phyloP scores from a whole-genome alignment of 2,888 invertebrate genomes.

The Pammene aurita region DNA sequence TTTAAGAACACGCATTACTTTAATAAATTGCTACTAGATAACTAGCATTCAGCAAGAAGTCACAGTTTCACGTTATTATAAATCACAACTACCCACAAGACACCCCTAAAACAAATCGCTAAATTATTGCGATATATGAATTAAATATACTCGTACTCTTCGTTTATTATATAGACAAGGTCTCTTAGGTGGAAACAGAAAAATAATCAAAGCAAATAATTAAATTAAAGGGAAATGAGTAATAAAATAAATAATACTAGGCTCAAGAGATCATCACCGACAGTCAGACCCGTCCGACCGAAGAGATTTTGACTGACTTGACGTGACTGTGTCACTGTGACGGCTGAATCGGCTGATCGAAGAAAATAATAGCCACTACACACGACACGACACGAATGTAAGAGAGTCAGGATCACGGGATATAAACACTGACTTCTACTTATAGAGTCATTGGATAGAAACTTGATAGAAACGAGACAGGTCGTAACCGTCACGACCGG shows the following conservation, averaged over 20 bases:
- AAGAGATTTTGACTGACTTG: too few species aligned
- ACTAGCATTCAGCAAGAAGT: conserved; percentile 12
- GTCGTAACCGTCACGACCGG: not conserved
- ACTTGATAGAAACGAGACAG: not conserved
- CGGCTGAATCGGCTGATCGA: not conserved
- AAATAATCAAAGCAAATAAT: conserved; percentile 5
- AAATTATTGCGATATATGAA: conserved; percentile 18
- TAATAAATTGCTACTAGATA: conserved; percentile 11
- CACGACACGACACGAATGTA: conserved; percentile 11
- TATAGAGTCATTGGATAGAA: too few species aligned
- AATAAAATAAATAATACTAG: conserved; percentile 21
- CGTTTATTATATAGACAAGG: conserved; percentile 2
- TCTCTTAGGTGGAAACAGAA: not conserved
- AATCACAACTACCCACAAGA: conserved; percentile 37
- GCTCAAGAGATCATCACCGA: conserved; percentile 12
- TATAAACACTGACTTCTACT: too few species aligned
- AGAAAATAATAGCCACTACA: conserved; percentile 11
- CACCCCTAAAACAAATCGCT: conserved; percentile 26
- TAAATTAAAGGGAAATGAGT: not conserved
- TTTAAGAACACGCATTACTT: conserved; percentile 18
- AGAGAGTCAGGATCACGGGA: not conserved
- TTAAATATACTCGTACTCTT: conserved; percentile 8
- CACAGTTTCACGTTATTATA: conserved; percentile 17
- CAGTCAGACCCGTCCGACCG: too few species aligned
- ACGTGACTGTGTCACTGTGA: too few species aligned